Conservation (phyloP, 2,888 invertebrate species). For the Drepanosiphum platanoidis region DNA sequence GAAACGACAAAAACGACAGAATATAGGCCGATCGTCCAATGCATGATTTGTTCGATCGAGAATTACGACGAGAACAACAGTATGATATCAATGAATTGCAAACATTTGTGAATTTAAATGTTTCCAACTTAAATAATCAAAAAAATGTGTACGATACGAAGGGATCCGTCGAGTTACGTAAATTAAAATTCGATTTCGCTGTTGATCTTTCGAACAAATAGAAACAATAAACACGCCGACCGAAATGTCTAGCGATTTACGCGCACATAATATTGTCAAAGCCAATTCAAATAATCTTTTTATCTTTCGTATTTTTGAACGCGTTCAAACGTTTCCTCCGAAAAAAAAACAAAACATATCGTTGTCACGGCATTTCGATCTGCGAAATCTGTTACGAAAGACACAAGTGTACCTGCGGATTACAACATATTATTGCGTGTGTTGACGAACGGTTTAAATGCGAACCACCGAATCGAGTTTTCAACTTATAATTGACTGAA, state of each 20-base stretch:
- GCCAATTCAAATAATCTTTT: neutral
- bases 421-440: neutral
- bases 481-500: neutral
- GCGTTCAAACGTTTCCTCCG: neutral
- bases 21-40: too few relatives aligned
- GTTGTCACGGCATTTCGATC: neutral
- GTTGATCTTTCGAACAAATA: slow-evolving; percentile 20
- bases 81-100: too few relatives aligned
- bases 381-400: neutral
- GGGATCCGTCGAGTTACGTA: slow-evolving; percentile 1
- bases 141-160: neutral
- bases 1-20: too few relatives aligned
- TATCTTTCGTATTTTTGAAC: neutral
- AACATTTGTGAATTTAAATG: too few relatives aligned
- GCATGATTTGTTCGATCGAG: too few relatives aligned
- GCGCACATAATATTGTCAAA: neutral
- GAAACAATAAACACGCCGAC: neutral
- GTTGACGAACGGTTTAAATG: neutral
- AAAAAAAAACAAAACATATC: neutral
- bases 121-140: too few relatives aligned
- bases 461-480: neutral
- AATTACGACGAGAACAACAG: too few relatives aligned
- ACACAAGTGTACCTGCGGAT: too few relatives aligned
- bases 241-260: neutral
- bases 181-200: slow-evolving; percentile 27